These are phyloP conservation scores for Abrostola triplasia DNA, from an alignment of 2,888 invertebrate species.

Conservation along the genomic window DNA sequence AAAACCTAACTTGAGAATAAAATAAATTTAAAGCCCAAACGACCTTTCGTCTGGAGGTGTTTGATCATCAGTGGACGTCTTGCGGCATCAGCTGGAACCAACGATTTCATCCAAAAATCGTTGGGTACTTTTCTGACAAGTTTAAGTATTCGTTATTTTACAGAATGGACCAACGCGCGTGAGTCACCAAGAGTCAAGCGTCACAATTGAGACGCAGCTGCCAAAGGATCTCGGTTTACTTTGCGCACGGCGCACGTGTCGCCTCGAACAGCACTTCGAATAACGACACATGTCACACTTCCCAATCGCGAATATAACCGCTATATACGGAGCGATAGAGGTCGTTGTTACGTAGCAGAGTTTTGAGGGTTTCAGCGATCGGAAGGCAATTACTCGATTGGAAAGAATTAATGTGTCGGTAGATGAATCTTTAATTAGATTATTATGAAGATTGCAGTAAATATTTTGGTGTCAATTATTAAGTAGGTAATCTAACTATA, in stretches of 20 bases:
- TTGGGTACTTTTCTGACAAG: background rate
- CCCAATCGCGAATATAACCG: constrained; percentile 21
- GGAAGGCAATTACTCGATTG: constrained; percentile 36
- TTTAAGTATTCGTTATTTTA: constrained; percentile 30
- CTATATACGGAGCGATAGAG: constrained; percentile 6
- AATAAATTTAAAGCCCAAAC: too few relatives aligned
- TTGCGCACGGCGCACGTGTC: constrained; percentile 85
- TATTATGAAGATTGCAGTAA: background rate
- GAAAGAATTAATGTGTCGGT: constrained; percentile 28
- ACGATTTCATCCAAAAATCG: too few relatives aligned
- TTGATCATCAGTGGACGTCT: too few relatives aligned
- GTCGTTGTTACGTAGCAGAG: background rate
- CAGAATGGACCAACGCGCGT: constrained; percentile 57
- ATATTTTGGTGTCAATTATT: too few relatives aligned
- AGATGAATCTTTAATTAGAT: constrained; percentile 9
- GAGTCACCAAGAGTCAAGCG: constrained; percentile 73
- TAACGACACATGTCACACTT: constrained; percentile 66
- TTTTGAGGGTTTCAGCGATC: constrained; percentile 8
- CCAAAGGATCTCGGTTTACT: constrained; percentile 87
- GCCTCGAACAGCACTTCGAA: constrained; percentile 52
- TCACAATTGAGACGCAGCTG: constrained; percentile 81
- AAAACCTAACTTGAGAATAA: too few relatives aligned
- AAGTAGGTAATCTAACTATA: too few relatives aligned
- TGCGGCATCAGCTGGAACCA: too few relatives aligned
- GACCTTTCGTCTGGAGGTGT: too few relatives aligned